A percentile compares a stretch with the other conserved stretches of the same genome.
Evolutionary conservation across 1,140 invertebrate species (phyloP).

Genomic region (Dendrolimus kikuchii): DNA sequence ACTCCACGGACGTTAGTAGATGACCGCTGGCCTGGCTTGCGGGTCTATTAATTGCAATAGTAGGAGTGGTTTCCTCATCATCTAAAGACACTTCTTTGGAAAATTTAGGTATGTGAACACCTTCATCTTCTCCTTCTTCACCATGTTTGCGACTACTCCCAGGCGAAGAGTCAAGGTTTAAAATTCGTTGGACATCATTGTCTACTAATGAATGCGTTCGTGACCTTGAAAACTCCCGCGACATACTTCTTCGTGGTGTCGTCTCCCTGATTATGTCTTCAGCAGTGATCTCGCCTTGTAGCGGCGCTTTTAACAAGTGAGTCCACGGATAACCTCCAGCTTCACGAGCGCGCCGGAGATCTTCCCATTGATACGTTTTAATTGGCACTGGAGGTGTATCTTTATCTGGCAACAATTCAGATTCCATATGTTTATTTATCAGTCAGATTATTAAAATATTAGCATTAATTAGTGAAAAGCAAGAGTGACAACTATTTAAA

Average conservation of each 20-base stretch:
- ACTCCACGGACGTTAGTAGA: conserved; percentile 38
- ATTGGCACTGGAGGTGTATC: conserved; percentile 74
- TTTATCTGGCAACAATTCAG: conserved; percentile 68
- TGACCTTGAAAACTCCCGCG: conserved; percentile 58
- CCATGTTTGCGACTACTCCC: conserved; percentile 67
- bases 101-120: conserved; percentile 65
- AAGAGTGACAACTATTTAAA: conserved; percentile 18
- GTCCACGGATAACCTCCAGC: conserved; percentile 82
- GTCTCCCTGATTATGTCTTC: conserved; percentile 62
- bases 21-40: conserved; percentile 37
- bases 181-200: conserved; percentile 46
- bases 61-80: conserved; percentile 49
- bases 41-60: conserved; percentile 20
- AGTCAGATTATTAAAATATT: conserved; percentile 13
- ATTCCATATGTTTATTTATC: conserved; percentile 64
- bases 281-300: conserved; percentile 70
- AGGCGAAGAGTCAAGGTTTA: conserved; percentile 65
- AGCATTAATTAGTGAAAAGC: too few relatives aligned
- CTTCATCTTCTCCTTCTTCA: conserved; percentile 61
- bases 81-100: conserved; percentile 70
- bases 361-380: conserved; percentile 83
- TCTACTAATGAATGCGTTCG: conserved; percentile 54
- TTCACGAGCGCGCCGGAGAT: conserved; percentile 73
- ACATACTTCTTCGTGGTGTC: conserved; percentile 63
- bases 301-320: conserved; percentile 73